phyloP scores from a whole-genome alignment of 2,888 invertebrate genomes.

The Volucella zonaria region DNA sequence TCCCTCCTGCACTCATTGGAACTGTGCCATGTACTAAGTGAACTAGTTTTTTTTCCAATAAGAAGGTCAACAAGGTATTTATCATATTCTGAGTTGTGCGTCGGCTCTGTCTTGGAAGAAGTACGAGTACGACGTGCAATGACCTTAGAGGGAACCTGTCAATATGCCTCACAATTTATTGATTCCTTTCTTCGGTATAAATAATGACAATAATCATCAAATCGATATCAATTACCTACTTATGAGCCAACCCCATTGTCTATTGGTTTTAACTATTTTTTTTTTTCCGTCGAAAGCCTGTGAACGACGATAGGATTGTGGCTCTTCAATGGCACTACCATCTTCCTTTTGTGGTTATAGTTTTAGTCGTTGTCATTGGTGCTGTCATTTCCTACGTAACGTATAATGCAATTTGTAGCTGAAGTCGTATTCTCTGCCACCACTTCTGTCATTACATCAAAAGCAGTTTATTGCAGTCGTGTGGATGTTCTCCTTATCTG shows the following conservation, averaged over 20 bases:
- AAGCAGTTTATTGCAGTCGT: constrained; percentile 22
- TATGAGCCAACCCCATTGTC: constrained; percentile 13
- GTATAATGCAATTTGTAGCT: constrained; percentile 65
- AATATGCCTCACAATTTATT: constrained; percentile 36
- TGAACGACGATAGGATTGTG: neutral
- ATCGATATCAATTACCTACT: constrained; percentile 70
- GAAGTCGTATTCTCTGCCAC: constrained; percentile 33
- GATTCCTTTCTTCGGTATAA: constrained; percentile 46
- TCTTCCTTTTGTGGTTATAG: too few relatives aligned
- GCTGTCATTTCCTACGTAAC: constrained; percentile 42
- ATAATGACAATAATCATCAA: constrained; percentile 53
- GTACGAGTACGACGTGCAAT: constrained; percentile 44
- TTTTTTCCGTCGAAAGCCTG: too few relatives aligned
- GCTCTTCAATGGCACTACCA: constrained; percentile 15
- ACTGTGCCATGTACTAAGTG: constrained; percentile 32
- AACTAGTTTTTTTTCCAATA: constrained; percentile 11
- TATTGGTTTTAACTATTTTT: neutral
- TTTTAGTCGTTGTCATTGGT: neutral
- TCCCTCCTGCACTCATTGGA: constrained; percentile 9
- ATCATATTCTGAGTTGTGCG: constrained; percentile 6
- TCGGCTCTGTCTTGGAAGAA: neutral
- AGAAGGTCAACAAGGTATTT: constrained; percentile 23
- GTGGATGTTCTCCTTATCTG: neutral
- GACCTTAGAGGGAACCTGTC: constrained; percentile 46
- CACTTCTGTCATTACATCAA: constrained; percentile 36